phyloP scores from a whole-genome alignment of 2,797 vertebrate genomes.

The Petrocephalus sullivani region DNA sequence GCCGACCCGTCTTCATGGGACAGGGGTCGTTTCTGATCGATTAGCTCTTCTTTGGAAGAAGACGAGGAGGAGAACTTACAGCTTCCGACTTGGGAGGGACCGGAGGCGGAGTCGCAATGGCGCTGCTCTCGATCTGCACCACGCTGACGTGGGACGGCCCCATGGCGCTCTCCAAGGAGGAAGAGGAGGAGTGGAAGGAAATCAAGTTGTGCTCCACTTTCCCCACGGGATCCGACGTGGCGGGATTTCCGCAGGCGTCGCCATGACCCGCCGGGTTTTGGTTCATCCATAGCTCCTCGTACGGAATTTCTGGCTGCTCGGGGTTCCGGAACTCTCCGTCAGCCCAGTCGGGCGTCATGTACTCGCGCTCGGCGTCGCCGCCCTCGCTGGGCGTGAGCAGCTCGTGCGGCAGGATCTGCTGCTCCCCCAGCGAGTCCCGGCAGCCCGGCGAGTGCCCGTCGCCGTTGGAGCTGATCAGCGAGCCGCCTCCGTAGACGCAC shows the following conservation, averaged over 20 bases:
- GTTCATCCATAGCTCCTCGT: conserved; percentile 93
- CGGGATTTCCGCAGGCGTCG: conserved; percentile 32
- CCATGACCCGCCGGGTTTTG: conserved; percentile 53
- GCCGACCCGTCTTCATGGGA: not conserved
- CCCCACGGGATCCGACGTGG: conserved; percentile 53
- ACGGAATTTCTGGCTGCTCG: conserved; percentile 78
- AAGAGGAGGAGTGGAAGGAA: conserved; percentile 62
- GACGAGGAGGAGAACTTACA: conserved; percentile 66
- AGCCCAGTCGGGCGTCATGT: conserved; percentile 85
- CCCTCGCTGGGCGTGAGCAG: conserved; percentile 40
- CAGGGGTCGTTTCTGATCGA: not conserved
- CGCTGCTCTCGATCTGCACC: conserved; percentile 54
- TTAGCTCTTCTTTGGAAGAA: not conserved
- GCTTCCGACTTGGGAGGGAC: conserved; percentile 96
- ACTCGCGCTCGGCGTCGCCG: conserved; percentile 75
- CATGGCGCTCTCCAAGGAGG: conserved; percentile 59
- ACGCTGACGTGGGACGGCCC: conserved; percentile 52
- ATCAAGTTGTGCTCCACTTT: conserved; percentile 74
- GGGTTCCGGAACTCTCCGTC: conserved; percentile 66
- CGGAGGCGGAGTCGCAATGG: conserved; percentile 73
- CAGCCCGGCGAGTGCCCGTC: conserved; percentile 56
- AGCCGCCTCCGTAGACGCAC: conserved; percentile 59
- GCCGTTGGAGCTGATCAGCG: conserved; percentile 36
- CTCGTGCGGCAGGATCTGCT: conserved; percentile 30
- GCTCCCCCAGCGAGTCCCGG: conserved; percentile 61